Base-by-base conservation (phyloP, 1,140 invertebrate species). In the Marisa cornuarietis region DNA sequence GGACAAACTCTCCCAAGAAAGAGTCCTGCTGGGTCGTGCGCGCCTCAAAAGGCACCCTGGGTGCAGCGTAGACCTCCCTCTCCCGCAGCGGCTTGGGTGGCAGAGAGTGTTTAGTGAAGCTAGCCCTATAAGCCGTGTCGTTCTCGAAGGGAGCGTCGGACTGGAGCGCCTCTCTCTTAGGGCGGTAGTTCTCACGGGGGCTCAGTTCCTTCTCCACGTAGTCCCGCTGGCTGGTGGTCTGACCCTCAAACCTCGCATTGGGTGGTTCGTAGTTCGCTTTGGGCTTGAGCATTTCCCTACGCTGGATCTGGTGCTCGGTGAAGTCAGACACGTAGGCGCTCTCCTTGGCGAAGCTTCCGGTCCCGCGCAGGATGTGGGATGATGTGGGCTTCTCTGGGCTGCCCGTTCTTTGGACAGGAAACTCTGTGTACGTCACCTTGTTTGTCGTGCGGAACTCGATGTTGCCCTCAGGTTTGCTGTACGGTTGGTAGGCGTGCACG, bases 371-470 rank as follows among this genome's bases (percentile, higher is more conserved):
- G 31, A 79, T 63, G 61, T 81, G 54, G 6, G 80, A 81, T n/a
- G 80, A 81, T 20, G 61, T 49, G n/a, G 80, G 80, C 61, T 81
- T 81, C 9, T 76, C 51, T 13, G 69, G 42, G 22, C 26, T 54
- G 65, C 49, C 42, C 3, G 42, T 9, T 22, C 31, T 31, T 16
- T 80, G 65, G 18, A 81, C 11, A 13, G 76, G 77, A 54, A 75
- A 74, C 72, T 78, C 71, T 11, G 51, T 63, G 61, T 71, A 81
- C 73, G 78, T 71, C 10, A 24, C 66, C 20, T 65, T 9, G 66
- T 79, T 79, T 11, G 80, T 81, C n/a, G 81, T 82, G 69, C 54
- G 76, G 11, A 82, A n/a, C 49, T 82, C 81, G 78, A 82, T 82
- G 51, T 68, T 16, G 8, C 81, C 81, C 24, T 82, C 81, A 14